Base-by-base conservation (phyloP, 2,888 invertebrate species). In the Hyposoter dolosus region DNA sequence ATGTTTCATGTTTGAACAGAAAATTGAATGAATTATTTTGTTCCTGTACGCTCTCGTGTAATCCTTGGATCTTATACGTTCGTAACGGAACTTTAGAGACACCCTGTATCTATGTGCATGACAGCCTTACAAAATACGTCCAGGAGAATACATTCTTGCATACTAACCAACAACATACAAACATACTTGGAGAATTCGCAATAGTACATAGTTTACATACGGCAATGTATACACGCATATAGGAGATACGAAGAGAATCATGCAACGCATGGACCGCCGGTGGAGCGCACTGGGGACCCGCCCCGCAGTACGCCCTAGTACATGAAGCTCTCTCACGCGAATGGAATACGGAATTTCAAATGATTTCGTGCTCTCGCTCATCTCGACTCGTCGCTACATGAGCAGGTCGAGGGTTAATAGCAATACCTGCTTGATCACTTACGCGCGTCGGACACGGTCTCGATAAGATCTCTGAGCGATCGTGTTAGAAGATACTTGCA, bases 271-370 rank as follows among this genome's bases (percentile, higher is more conserved):
- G 80, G 35, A 83, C 40, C 66, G 45, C 47, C 17, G 19, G 66
- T 66, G 63, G 56, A 77, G 71, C 75, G 74, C 72, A 80, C 83
- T 66, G 43, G 56, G 56, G 40, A 40, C 40, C 40, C 40, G 40
- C 40, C 40, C 40, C 5, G 40, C 40, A 40, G 40, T 40, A 7
- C 40, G 40, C 40, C 40, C 40, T 40, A 40, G 40, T 40, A 40
- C 40, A 40, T 40, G 40, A 40, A 40, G 40, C 40, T 40, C 40
- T 7, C 10, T 7, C 79, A 87, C 89, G 89, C 87, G 89, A 89
- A 90, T 89, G 88, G 90, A 91, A 91, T 91, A 89, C 89, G 87
- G 82, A 89, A 90, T 90, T 89, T 89, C 84, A 88, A 89, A 90
- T 90, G 89, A 88, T 90, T 90, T 88, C 89, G 89, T 87, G 89